A percentile compares a stretch with the other conserved stretches of the same genome.
These are phyloP conservation scores for Oncorhynchus masou DNA, from an alignment of 2,113 vertebrate species.

Conservation along the genomic window DNA sequence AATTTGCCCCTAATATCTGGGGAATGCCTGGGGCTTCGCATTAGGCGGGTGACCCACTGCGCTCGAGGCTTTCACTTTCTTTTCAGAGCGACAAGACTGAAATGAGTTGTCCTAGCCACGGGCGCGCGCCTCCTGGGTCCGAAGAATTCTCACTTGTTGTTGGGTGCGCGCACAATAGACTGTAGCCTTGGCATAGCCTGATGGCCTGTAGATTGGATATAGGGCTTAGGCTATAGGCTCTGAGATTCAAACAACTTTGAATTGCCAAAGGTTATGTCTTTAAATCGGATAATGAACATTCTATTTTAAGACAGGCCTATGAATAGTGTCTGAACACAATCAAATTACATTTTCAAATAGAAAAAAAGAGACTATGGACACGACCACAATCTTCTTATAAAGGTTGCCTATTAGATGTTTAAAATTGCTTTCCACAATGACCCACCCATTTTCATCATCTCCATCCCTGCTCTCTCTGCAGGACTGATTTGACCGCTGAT, in stretches of 20 bases:
- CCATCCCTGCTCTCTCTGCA: slow-evolving; percentile 2
- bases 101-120: slow-evolving; percentile 48
- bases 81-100: slow-evolving; percentile 64
- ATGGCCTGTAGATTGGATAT: too few relatives aligned
- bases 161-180: too few relatives aligned
- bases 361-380: background rate
- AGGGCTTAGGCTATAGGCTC: too few relatives aligned
- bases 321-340: background rate
- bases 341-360: too few relatives aligned
- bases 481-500: slow-evolving; percentile 70
- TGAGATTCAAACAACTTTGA: too few relatives aligned
- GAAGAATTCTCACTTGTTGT: too few relatives aligned
- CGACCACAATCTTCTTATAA: slow-evolving; percentile 11
- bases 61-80: slow-evolving; percentile 68
- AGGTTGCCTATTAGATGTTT: background rate
- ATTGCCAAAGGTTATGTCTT: too few relatives aligned
- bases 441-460: slow-evolving; percentile 50
- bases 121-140: background rate
- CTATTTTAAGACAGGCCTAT: background rate
- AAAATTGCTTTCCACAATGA: slow-evolving; percentile 32
- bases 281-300: too few relatives aligned
- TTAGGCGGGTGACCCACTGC: slow-evolving; percentile 71
- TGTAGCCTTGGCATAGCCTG: too few relatives aligned
- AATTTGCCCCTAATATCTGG: slow-evolving; percentile 83
- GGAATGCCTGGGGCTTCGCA: slow-evolving; percentile 71